Conservation (phyloP, 2,113 vertebrate genomes). For the Pterocles burchelli region DNA sequence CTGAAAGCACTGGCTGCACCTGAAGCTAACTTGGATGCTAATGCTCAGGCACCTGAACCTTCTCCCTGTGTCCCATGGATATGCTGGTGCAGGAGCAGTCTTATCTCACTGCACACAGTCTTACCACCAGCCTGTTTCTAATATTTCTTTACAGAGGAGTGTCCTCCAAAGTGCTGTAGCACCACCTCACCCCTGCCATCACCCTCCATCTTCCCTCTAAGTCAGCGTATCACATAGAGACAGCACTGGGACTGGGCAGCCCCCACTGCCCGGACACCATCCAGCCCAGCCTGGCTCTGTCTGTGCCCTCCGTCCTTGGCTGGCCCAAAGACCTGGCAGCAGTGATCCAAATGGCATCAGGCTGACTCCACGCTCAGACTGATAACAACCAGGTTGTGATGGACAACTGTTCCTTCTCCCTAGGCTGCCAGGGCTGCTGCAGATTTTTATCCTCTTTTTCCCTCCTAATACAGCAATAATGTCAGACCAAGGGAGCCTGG, state of each 20-base stretch:
- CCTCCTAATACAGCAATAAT: neutral
- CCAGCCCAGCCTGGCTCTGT: neutral
- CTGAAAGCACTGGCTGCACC: neutral
- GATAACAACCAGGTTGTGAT: rapidly evolving
- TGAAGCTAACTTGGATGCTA: neutral
- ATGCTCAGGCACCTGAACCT: neutral
- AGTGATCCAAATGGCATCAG: neutral
- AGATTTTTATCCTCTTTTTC: neutral
- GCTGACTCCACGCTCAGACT: neutral
- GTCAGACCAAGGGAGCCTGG: neutral
- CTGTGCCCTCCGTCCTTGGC: neutral
- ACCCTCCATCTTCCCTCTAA: neutral
- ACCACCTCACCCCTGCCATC: neutral
- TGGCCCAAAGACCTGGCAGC: neutral
- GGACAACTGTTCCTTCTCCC: neutral
- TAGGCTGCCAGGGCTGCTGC: neutral
- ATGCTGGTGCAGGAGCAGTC: neutral
- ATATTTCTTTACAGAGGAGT: neutral
- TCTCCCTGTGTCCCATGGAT: neutral
- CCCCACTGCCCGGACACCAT: neutral
- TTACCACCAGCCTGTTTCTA: neutral
- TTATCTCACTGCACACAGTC: neutral
- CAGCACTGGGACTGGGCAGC: rapidly evolving
- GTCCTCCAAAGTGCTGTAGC: neutral
- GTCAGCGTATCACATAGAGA: neutral